Conservation (phyloP, 1,140 invertebrate genomes). For the Pseudomyrmex cubaensis region DNA sequence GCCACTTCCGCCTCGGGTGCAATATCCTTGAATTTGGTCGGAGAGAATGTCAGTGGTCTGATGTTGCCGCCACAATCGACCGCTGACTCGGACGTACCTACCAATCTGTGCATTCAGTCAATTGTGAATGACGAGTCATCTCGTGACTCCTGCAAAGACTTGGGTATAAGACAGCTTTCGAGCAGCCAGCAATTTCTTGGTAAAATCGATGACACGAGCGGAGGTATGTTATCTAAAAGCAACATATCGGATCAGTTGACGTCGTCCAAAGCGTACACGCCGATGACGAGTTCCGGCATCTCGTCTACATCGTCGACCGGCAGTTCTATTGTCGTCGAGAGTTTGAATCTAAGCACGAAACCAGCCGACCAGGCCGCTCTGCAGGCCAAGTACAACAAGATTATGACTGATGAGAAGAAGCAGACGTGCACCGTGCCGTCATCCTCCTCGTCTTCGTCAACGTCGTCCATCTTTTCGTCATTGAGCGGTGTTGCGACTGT, state of each 20-base stretch:
- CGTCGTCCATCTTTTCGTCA: slow-evolving; percentile 50
- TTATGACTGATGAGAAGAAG: slow-evolving; percentile 77
- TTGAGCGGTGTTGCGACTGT: not conserved
- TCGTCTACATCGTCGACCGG: slow-evolving; percentile 8
- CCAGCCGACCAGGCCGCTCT: slow-evolving; percentile 67
- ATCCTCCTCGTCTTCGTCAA: slow-evolving; percentile 48
- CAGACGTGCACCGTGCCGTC: slow-evolving; percentile 40
- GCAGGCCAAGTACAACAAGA: slow-evolving; percentile 76
- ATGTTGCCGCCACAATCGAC: slow-evolving; percentile 66
- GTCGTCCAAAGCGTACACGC: slow-evolving; percentile 59
- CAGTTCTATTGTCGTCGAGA: slow-evolving; percentile 71
- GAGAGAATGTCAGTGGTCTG: slow-evolving; percentile 64
- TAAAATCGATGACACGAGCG: slow-evolving; percentile 68
- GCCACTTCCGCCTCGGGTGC: slow-evolving; percentile 31
- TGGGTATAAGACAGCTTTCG: slow-evolving; percentile 37
- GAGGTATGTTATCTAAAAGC: slow-evolving; percentile 69
- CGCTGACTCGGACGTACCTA: slow-evolving; percentile 75
- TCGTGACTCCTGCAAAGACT: slow-evolving; percentile 71
- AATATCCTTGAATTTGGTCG: slow-evolving; percentile 71
- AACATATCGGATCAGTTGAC: slow-evolving; percentile 50
- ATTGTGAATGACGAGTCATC: slow-evolving; percentile 69
- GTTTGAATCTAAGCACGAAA: slow-evolving; percentile 81
- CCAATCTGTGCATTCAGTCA: slow-evolving; percentile 82
- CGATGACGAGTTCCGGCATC: slow-evolving; percentile 54
- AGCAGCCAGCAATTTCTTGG: slow-evolving; percentile 60